A percentile compares a stretch with the other conserved stretches of the same genome.
These are phyloP conservation scores for Laticauda laticaudata DNA, from an alignment of 2,113 vertebrate species.

Conservation along the genomic window DNA sequence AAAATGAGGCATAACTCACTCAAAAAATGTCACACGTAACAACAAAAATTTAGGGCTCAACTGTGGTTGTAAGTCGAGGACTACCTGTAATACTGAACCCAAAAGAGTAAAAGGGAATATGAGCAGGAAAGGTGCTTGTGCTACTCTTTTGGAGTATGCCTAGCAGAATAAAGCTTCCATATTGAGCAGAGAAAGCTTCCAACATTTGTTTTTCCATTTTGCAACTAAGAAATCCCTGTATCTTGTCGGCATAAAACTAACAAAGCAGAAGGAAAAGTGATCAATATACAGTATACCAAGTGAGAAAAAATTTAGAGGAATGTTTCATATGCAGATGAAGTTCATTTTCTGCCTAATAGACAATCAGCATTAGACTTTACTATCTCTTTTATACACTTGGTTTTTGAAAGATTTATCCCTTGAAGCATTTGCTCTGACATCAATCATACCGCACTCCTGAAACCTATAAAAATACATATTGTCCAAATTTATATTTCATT, in stretches of 20 bases:
- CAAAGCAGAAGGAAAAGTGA: background rate
- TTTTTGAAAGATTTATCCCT: background rate
- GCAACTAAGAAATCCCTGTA: background rate
- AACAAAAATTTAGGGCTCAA: no score
- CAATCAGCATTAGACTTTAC: background rate
- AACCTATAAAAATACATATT: background rate
- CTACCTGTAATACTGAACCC: background rate
- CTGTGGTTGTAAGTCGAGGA: no score
- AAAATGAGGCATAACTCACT: no score
- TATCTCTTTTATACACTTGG: background rate
- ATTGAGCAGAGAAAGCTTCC: background rate
- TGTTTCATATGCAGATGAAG: background rate
- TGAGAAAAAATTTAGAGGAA: background rate
- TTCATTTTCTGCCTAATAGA: background rate
- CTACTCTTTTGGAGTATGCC: background rate
- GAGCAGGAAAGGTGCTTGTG: background rate
- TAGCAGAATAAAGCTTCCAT: background rate
- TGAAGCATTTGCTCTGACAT: background rate
- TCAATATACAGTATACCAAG: background rate
- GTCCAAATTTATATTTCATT: background rate
- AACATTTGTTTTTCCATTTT: background rate
- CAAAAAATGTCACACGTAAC: no score
- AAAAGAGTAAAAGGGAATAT: background rate
- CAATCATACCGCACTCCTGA: background rate
- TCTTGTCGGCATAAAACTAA: background rate